phyloP scores from a whole-genome alignment of 2,113 vertebrate genomes.

The Ancistrus triradiatus region DNA sequence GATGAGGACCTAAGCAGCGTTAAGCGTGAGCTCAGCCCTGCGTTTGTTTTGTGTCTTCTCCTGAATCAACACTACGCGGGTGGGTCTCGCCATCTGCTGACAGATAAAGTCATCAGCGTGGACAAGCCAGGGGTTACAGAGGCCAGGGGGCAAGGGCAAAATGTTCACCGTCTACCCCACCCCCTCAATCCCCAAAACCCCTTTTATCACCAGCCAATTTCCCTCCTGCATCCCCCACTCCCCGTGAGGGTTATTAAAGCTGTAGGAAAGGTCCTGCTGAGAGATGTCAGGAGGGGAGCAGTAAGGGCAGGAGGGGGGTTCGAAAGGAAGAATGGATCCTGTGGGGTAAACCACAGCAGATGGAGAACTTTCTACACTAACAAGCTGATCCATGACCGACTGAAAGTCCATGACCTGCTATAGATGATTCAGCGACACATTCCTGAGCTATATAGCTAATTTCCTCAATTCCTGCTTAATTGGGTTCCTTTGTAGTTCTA shows the following conservation, averaged over 20 bases:
- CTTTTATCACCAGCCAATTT: slow-evolving; percentile 36
- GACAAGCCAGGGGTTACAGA: slow-evolving; percentile 47
- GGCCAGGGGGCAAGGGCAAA: slow-evolving; percentile 41
- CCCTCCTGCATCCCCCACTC: slow-evolving; percentile 16
- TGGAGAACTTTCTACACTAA: slow-evolving; percentile 3
- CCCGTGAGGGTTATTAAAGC: slow-evolving; percentile 34
- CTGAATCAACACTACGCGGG: slow-evolving; percentile 59
- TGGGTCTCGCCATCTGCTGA: slow-evolving; percentile 61
- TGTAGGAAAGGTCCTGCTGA: slow-evolving; percentile 43
- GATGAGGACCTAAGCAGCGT: slow-evolving; percentile 11
- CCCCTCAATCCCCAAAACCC: slow-evolving; percentile 16
- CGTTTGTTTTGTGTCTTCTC: slow-evolving; percentile 59
- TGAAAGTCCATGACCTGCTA: slow-evolving; percentile 1
- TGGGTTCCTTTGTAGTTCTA: neutral
- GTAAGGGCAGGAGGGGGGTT: neutral
- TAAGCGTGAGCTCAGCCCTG: slow-evolving; percentile 39
- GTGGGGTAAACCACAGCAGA: slow-evolving; percentile 9
- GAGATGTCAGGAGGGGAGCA: slow-evolving; percentile 28
- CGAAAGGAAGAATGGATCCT: neutral
- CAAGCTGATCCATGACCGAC: neutral
- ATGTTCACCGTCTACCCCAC: slow-evolving; percentile 36
- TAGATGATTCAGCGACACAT: slow-evolving; percentile 5
- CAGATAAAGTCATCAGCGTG: slow-evolving; percentile 57
- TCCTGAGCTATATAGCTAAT: neutral
- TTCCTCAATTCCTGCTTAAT: slow-evolving; percentile 3